A percentile compares a stretch with the other conserved stretches of the same genome.
These are phyloP conservation scores for Caenorhabditis brenneri DNA, from an alignment of 1,140 invertebrate genomes.

Conservation along the genomic window DNA sequence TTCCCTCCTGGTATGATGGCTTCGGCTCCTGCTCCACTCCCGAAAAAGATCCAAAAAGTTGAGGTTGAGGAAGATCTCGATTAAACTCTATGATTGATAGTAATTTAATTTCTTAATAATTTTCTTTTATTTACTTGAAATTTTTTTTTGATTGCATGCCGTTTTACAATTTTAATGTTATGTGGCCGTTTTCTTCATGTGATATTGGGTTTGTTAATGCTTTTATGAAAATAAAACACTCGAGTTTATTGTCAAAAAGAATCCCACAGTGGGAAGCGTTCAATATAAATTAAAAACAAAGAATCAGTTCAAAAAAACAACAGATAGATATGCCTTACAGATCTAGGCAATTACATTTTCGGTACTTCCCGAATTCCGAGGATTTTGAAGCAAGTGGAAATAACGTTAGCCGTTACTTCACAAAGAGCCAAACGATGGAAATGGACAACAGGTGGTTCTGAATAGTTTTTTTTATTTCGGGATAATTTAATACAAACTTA, in stretches of 20 bases:
- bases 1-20: not conserved
- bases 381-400: constrained; percentile 85
- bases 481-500: constrained; percentile 37
- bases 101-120: not conserved
- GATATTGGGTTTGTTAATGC: constrained; percentile 56
- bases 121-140: not conserved
- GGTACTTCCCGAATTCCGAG: constrained; percentile 88
- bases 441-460: constrained; percentile 80
- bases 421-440: constrained; percentile 86
- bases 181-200: not conserved
- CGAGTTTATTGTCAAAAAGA: not conserved
- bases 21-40: not conserved
- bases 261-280: not conserved
- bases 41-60: constrained; percentile 17
- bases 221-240: constrained; percentile 12
- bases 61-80: constrained; percentile 31
- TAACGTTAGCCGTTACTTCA: constrained; percentile 86
- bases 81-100: not conserved
- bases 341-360: constrained; percentile 79
- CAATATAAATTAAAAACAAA: not conserved
- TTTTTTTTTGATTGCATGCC: not conserved
- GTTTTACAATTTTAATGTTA: not conserved
- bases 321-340: not conserved
- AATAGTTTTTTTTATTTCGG: not conserved
- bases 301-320: not conserved